Conservation (phyloP, 2,888 invertebrate species). For the Andrena camellia region DNA sequence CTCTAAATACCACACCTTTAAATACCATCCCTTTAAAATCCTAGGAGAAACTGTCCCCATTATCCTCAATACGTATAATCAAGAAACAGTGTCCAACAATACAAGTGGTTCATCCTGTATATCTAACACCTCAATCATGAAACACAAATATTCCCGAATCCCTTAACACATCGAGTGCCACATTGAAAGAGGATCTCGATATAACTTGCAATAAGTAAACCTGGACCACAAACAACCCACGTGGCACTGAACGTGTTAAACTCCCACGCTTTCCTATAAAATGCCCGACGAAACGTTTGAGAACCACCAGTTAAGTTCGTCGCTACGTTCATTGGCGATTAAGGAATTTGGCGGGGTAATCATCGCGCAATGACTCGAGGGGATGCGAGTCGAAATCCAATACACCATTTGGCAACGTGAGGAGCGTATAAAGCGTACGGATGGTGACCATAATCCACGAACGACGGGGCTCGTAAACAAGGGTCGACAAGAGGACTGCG, state of each 20-base stretch:
- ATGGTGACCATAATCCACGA: slow-evolving; percentile 60
- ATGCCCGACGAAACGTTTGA: background rate
- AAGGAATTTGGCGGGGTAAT: slow-evolving; percentile 18
- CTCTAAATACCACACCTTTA: too few relatives aligned
- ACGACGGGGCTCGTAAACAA: slow-evolving; percentile 64
- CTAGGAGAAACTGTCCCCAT: too few relatives aligned
- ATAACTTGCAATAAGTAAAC: too few relatives aligned
- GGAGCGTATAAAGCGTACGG: slow-evolving; percentile 44
- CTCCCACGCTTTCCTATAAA: background rate
- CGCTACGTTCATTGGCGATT: background rate
- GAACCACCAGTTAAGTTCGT: background rate
- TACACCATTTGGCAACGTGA: slow-evolving; percentile 24
- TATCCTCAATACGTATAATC: too few relatives aligned
- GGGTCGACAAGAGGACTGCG: slow-evolving; percentile 41
- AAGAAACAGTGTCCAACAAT: background rate
- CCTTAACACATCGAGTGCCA: too few relatives aligned
- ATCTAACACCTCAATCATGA: background rate
- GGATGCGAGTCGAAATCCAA: slow-evolving; percentile 26
- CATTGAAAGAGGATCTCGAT: too few relatives aligned
- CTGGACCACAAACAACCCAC: background rate
- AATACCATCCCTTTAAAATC: too few relatives aligned
- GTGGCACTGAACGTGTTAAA: background rate
- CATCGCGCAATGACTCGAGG: slow-evolving; percentile 9
- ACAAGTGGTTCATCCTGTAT: background rate
- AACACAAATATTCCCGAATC: too few relatives aligned